A percentile compares a stretch with the other conserved stretches of the same genome.
Conservation (phyloP, 2,888 invertebrate species). For the Pandemis heparana region DNA sequence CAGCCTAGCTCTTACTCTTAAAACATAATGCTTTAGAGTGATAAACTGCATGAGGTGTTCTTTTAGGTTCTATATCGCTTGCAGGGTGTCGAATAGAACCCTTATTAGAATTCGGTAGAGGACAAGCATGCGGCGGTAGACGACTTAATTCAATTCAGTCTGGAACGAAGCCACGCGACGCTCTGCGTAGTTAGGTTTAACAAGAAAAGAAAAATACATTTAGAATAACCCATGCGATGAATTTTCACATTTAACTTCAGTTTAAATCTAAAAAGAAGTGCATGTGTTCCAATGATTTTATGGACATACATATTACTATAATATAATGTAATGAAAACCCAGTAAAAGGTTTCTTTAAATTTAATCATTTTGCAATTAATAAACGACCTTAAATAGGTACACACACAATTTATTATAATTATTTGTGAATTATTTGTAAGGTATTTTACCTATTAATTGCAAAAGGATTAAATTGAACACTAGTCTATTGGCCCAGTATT, state of each 20-base stretch:
- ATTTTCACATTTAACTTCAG: not conserved
- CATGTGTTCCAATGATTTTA: too few species aligned
- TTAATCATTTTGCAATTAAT: too few species aligned
- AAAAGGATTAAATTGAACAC: too few species aligned
- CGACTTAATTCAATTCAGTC: slow-evolving; percentile 14
- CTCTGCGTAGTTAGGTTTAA: not conserved
- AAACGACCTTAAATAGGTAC: too few species aligned
- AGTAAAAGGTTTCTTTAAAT: too few species aligned
- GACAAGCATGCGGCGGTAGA: slow-evolving; percentile 1
- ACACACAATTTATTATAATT: too few species aligned
- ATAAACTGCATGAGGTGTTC: not conserved
- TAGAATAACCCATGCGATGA: not conserved
- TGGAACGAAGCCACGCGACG: slow-evolving; percentile 6
- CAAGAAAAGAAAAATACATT: not conserved
- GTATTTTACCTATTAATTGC: too few species aligned
- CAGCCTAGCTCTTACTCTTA: not conserved
- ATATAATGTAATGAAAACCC: too few species aligned
- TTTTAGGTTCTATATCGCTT: not conserved
- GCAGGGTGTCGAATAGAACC: not conserved
- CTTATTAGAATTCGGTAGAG: slow-evolving; percentile 7
- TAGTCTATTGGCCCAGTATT: too few species aligned
- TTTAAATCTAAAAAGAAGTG: too few species aligned
- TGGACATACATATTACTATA: too few species aligned
- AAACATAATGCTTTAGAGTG: not conserved
- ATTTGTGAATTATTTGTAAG: too few species aligned